phyloP scores from a whole-genome alignment of 2,797 vertebrate species.

The Phataginus tricuspis region DNA sequence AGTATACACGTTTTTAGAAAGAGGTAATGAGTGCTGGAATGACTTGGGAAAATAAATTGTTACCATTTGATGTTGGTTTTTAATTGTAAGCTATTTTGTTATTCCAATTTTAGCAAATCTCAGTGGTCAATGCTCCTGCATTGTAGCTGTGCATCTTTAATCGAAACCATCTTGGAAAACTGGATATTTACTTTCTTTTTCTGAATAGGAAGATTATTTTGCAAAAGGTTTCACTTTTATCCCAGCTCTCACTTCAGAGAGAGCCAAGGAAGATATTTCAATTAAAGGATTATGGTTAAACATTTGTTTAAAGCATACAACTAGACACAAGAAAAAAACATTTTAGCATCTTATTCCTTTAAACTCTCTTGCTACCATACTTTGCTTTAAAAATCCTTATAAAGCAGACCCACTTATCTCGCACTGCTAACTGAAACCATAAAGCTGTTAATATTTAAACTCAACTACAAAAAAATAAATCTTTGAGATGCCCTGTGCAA shows the following conservation, averaged over 20 bases:
- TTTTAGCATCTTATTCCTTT: not conserved
- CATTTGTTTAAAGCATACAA: not conserved
- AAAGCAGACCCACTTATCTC: not conserved
- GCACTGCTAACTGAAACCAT: not conserved
- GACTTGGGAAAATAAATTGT: not conserved
- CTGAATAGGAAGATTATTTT: not conserved
- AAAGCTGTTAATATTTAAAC: conserved; percentile 9
- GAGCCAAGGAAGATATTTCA: not conserved
- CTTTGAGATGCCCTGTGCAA: not conserved
- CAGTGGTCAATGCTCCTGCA: not conserved
- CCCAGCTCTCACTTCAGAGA: not conserved
- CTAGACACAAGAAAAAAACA: not conserved
- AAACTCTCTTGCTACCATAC: not conserved
- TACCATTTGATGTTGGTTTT: not conserved
- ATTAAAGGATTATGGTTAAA: not conserved
- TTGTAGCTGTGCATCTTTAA: not conserved
- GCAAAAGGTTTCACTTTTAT: not conserved
- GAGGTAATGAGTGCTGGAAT: not conserved
- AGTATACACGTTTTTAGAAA: not conserved
- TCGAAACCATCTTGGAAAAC: not conserved
- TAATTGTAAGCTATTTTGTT: not conserved
- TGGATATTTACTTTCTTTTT: not conserved
- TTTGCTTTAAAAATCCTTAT: not conserved
- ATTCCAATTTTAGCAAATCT: not conserved
- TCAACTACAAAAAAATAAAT: not conserved